Evolutionary conservation across 2,113 vertebrate genomes (phyloP).

Genomic region (Rana temporaria): DNA sequence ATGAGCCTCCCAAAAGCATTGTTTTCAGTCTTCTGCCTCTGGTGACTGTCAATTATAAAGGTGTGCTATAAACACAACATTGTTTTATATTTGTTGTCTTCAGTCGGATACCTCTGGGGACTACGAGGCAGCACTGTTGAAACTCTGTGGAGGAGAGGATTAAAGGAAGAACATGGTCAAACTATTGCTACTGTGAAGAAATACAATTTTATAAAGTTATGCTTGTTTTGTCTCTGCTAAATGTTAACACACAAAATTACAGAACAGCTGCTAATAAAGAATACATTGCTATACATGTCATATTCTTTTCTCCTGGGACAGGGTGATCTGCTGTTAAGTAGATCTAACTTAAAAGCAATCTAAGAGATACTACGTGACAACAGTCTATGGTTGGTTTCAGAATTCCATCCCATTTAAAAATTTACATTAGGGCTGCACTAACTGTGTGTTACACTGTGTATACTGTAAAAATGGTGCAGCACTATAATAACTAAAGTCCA

Average conservation of each 20-base stretch:
- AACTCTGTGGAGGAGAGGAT: conserved; percentile 48
- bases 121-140: conserved; percentile 34
- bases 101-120: conserved; percentile 49
- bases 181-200: not conserved
- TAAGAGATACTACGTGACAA: too few species aligned
- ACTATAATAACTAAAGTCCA: too few species aligned
- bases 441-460: too few species aligned
- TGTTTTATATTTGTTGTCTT: not conserved
- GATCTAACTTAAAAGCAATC: too few species aligned
- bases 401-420: too few species aligned
- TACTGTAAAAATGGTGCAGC: too few species aligned
- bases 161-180: not conserved
- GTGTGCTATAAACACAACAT: not conserved
- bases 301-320: too few species aligned
- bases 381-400: too few species aligned
- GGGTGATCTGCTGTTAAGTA: too few species aligned
- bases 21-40: too few species aligned
- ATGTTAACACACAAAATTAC: not conserved
- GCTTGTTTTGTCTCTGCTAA: not conserved
- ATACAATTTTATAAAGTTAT: not conserved
- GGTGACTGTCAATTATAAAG: not conserved
- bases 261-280: conserved; percentile 11
- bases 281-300: not conserved
- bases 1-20: too few species aligned
- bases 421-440: too few species aligned